phyloP scores from a whole-genome alignment of 2,888 invertebrate genomes.

The Mimachlamys varia region DNA sequence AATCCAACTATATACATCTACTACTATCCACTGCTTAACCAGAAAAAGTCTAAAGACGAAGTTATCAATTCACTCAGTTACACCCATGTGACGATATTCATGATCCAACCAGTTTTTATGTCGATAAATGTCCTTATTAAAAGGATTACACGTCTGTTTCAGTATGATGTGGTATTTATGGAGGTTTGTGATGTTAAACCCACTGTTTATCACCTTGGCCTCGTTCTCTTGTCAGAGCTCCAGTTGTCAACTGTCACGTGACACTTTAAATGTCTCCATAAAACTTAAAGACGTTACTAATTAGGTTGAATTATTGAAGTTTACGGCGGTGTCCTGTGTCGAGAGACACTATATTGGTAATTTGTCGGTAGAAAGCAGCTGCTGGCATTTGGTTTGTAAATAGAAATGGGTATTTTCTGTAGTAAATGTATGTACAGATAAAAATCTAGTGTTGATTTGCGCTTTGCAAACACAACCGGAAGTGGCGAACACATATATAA shows the following conservation, averaged over 20 bases:
- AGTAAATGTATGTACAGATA: too few relatives aligned
- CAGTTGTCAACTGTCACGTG: constrained; percentile 11
- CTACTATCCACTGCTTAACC: too few relatives aligned
- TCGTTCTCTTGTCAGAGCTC: not conserved
- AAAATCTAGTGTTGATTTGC: too few relatives aligned
- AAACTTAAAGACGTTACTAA: not conserved
- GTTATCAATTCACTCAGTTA: too few relatives aligned
- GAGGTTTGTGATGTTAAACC: not conserved
- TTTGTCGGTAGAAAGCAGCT: too few relatives aligned
- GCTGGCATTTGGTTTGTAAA: too few relatives aligned
- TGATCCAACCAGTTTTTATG: too few relatives aligned
- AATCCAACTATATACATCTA: too few relatives aligned
- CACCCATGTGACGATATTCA: too few relatives aligned
- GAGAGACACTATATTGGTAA: not conserved
- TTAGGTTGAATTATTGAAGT: not conserved
- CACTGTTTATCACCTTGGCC: not conserved
- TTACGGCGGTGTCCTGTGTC: not conserved
- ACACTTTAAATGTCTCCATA: not conserved
- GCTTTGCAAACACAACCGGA: not conserved
- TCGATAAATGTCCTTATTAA: not conserved
- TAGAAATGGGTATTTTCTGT: too few relatives aligned
- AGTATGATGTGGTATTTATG: not conserved
- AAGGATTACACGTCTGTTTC: not conserved
- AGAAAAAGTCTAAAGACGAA: too few relatives aligned
- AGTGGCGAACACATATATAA: not conserved